phyloP scores from a whole-genome alignment of 2,113 vertebrate species.

The Clupea harengus region DNA sequence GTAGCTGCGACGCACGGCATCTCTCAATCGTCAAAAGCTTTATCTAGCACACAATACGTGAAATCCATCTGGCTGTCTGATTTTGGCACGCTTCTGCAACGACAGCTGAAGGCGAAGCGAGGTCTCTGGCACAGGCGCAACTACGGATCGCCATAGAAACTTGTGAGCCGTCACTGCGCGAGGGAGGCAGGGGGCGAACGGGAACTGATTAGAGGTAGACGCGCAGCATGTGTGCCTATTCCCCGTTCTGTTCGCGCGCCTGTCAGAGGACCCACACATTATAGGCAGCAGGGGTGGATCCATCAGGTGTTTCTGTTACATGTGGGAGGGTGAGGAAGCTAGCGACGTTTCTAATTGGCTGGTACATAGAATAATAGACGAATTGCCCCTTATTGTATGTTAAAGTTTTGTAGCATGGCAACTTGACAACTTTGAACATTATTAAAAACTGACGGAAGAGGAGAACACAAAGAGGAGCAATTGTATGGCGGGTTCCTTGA shows the following conservation, averaged over 20 bases:
- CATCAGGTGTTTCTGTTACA: background rate
- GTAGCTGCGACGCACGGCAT: constrained; percentile 39
- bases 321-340: background rate
- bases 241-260: background rate
- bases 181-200: background rate
- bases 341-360: background rate
- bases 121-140: constrained; percentile 40
- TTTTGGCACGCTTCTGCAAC: constrained; percentile 39
- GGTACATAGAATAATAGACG: background rate
- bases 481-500: background rate
- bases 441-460: background rate
- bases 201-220: constrained; percentile 8
- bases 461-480: background rate
- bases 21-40: constrained; percentile 31
- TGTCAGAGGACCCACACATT: background rate
- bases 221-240: background rate
- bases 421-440: background rate
- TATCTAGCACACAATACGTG: constrained; percentile 30
- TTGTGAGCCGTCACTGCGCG: constrained; percentile 44
- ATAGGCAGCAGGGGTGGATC: constrained; percentile 4
- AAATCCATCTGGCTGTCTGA: constrained; percentile 42
- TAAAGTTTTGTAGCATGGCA: background rate
- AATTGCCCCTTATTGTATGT: background rate
- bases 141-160: constrained; percentile 59
- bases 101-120: constrained; percentile 39